Base-by-base conservation (phyloP, 2,888 invertebrate genomes). In the Liposcelis brunnea region DNA sequence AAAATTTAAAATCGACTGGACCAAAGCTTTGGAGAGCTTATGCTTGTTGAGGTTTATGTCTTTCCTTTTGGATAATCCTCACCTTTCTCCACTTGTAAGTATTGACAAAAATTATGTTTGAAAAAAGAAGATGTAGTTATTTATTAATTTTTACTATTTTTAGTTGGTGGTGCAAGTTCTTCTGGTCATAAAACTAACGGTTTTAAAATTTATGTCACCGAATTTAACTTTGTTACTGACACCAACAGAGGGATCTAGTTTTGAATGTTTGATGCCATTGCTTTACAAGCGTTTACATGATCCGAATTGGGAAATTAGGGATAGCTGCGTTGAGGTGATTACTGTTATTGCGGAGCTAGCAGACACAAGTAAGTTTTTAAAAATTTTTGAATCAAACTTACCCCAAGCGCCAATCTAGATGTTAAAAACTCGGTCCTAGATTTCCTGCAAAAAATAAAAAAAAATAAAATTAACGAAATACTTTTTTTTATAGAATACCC, bases 281-380 rank as follows among this genome's bases (percentile, higher is more conserved):
- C 68, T 86, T 4, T 72, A 71, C 43, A 71, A 71, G 58, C 76
- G 80, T 56, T 64, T 83, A 57, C 77, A 80, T 52, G 81, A 82
- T 56, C 61, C 68, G 2, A 68, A 75, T 42, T 86, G 85, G 86
- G 84, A 85, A 59, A 74, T 85, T 1, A 68, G 83, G 33, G 85
- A 86, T 53, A 79, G 79, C 3, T 76, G 81, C 0, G 57, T 85
- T 19, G 84, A 86, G 59, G 63, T 84, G 34, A 61, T 85, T 6
- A 71, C 72, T 36, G 77, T 79, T 0, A 75, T 82, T 55, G 75
- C 77, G 0, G 67, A 68, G 35, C 74, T 84, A 50, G 77, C 81
- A 1, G 74, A 72, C 58, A 66, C 74, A 49, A 82, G 84, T 84
- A 66, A 68, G 75, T 65, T 14, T 16, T 18, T 32, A 40, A 45